phyloP scores from a whole-genome alignment of 1,140 invertebrate species.

The Bacillus rossius region DNA sequence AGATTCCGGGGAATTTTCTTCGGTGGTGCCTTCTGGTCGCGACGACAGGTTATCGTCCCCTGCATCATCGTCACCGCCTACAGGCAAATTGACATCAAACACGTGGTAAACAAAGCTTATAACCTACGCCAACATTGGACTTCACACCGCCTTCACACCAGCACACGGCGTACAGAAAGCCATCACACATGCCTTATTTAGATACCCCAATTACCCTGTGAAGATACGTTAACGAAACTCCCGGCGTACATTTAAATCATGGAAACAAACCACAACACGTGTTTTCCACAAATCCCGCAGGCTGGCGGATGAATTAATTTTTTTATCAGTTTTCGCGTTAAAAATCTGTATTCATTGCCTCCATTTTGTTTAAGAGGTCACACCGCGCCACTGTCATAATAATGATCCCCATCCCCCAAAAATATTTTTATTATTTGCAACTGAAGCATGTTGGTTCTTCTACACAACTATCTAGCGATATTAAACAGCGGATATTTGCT shows the following conservation, averaged over 20 bases:
- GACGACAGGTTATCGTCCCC: conserved; percentile 44
- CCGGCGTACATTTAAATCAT: too few species aligned
- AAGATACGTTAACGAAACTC: conserved; percentile 25
- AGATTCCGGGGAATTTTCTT: conserved; percentile 65
- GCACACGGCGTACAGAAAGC: too few species aligned
- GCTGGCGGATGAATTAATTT: conserved; percentile 44
- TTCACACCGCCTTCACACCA: too few species aligned
- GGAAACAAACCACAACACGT: conserved; percentile 31
- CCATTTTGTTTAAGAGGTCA: conserved; percentile 60
- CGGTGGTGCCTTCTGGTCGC: conserved; percentile 15
- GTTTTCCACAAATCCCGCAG: conserved; percentile 41
- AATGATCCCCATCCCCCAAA: conserved; percentile 35
- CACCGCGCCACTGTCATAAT: conserved; percentile 45
- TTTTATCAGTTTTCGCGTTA: too few species aligned
- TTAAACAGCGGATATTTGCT: neutral
- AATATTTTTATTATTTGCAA: too few species aligned
- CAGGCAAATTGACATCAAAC: conserved; percentile 30
- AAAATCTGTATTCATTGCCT: conserved; percentile 54
- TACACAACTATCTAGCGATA: neutral
- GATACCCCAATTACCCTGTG: conserved; percentile 26
- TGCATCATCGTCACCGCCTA: conserved; percentile 63
- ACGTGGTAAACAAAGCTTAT: neutral
- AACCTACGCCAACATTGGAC: neutral
- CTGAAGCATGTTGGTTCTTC: too few species aligned
- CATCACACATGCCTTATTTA: too few species aligned